A percentile compares a stretch with the other conserved stretches of the same genome.
Evolutionary conservation across 2,113 vertebrate genomes (phyloP).

Genomic region (Neopipo cinnamomea): DNA sequence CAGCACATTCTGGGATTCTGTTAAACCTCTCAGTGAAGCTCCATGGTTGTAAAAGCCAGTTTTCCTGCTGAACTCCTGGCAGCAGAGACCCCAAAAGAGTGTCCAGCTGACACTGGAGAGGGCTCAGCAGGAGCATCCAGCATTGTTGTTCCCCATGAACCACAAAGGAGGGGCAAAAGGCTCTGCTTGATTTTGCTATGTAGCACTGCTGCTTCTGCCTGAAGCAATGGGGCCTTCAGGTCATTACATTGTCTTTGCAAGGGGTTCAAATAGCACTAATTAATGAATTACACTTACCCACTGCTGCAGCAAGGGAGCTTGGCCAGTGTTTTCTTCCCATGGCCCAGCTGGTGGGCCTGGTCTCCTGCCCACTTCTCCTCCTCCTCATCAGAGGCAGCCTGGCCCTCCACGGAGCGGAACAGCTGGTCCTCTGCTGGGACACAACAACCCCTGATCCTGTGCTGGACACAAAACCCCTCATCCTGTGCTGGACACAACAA

Average conservation of each 20-base stretch:
- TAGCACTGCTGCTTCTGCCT: neutral
- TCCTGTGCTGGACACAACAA: too few species aligned
- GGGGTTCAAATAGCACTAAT: neutral
- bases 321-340: slow-evolving; percentile 68
- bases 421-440: slow-evolving; percentile 83
- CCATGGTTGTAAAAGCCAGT: neutral
- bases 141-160: rapidly evolving
- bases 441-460: too few species aligned
- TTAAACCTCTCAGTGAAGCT: neutral
- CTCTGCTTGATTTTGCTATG: neutral
- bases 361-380: slow-evolving; percentile 79
- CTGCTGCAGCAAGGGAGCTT: slow-evolving; percentile 78
- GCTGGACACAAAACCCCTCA: too few species aligned
- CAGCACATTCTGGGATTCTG: neutral
- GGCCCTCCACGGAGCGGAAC: slow-evolving; percentile 89
- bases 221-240: neutral
- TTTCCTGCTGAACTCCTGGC: neutral
- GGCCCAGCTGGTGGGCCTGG: slow-evolving; percentile 63
- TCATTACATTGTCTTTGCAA: neutral
- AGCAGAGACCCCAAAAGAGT: neutral
- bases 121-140: neutral
- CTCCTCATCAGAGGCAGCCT: slow-evolving; percentile 90
- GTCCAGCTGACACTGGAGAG: neutral
- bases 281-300: slow-evolving; percentile 63
- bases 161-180: neutral